Evolutionary conservation across 2,797 vertebrate species (phyloP).

Genomic region (Lophius americanus): DNA sequence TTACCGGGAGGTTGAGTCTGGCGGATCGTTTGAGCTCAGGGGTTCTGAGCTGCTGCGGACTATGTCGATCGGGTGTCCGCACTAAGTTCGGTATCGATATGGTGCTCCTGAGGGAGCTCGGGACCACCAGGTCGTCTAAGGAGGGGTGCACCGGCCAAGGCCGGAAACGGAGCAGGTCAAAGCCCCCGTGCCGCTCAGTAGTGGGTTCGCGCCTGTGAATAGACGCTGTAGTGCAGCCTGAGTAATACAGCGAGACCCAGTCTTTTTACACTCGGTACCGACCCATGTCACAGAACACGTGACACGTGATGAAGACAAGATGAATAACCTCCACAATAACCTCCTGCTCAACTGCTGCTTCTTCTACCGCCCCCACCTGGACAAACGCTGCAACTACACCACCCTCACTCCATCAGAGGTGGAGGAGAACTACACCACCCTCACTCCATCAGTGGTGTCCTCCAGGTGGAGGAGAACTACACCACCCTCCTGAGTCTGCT

Average conservation of each 20-base stretch:
- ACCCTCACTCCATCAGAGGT: no score
- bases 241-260: slow-evolving; percentile 65
- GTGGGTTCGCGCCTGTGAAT: slow-evolving; percentile 76
- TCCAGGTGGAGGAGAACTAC: no score
- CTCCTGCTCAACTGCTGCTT: no score
- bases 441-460: no score
- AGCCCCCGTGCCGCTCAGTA: slow-evolving; percentile 75
- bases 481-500: no score
- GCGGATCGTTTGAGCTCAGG: slow-evolving; percentile 63
- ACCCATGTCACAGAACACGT: no score
- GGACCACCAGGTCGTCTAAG: slow-evolving; percentile 71
- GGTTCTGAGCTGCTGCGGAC: slow-evolving; percentile 60
- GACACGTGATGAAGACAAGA: no score
- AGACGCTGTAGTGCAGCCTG: slow-evolving; percentile 66
- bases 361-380: no score
- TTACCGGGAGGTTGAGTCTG: slow-evolving; percentile 61
- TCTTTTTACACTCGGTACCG: slow-evolving; percentile 15
- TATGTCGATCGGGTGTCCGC: slow-evolving; percentile 65
- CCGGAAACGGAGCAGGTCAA: slow-evolving; percentile 78
- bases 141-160: slow-evolving; percentile 76
- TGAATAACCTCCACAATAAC: no score
- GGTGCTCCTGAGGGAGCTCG: slow-evolving; percentile 70
- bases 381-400: no score
- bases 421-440: no score
- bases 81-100: slow-evolving; percentile 71